Conservation (phyloP, 2,113 vertebrate species). For the Baryphthengus martii region DNA sequence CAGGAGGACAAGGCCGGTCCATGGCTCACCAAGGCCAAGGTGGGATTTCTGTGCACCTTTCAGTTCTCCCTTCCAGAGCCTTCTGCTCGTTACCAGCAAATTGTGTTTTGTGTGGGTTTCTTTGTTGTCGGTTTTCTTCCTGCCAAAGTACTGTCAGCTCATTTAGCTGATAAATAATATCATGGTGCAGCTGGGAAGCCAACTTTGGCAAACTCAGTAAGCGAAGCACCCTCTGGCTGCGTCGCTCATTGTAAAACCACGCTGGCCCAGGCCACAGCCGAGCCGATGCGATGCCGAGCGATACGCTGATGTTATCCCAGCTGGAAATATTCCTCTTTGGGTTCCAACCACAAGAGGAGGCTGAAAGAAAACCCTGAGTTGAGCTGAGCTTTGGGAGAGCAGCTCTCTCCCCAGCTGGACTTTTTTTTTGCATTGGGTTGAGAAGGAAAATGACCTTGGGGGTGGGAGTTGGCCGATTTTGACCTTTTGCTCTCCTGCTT, state of each 20-base stretch:
- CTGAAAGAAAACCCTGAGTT: neutral
- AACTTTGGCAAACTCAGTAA: neutral
- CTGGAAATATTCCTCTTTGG: neutral
- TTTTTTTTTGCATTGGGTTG: neutral
- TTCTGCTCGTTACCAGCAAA: neutral
- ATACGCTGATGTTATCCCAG: neutral
- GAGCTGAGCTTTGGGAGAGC: neutral
- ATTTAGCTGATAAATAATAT: neutral
- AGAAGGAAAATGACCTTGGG: neutral
- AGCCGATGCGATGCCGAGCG: neutral
- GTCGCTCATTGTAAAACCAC: rapidly evolving
- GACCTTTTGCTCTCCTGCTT: neutral
- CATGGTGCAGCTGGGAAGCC: neutral
- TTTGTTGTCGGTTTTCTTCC: neutral
- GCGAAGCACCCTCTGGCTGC: neutral
- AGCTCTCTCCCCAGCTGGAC: neutral
- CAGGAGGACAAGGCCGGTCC: neutral
- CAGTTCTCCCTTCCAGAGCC: neutral
- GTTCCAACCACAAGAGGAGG: neutral
- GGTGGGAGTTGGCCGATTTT: neutral
- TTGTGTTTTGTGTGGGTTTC: neutral
- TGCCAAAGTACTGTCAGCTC: neutral
- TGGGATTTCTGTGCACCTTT: neutral
- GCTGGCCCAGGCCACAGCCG: neutral
- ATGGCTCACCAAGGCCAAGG: neutral